Base-by-base conservation (phyloP, 1,140 invertebrate species). In the Ips nitidus region DNA sequence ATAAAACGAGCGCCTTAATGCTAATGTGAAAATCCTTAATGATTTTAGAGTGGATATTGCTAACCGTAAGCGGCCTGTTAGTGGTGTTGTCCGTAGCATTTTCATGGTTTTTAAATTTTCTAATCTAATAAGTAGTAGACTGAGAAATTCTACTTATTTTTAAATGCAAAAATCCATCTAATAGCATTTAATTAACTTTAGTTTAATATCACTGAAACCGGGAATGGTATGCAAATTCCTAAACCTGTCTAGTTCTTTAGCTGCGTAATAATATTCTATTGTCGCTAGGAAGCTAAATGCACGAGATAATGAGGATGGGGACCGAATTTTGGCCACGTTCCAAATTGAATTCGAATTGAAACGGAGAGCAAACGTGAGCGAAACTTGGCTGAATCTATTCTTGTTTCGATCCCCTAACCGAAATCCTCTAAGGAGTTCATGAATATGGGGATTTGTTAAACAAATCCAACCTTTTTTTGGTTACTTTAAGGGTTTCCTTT, bases 281-380 rank as follows among this genome's bases (percentile, higher is more conserved):
- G 40, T 41, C 56, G 7, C 56, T 5, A 5, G 7, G 1, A 41
- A 5, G 40, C 38, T 40, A 41, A 58, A 58, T 58, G 56, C 56
- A 58, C 8, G 41, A 8, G 56, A 41, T 41, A 58, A 39, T 41
- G 38, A 40, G 7, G 3, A 41, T 41, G 41, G 52, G 52, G 40
- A 58, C 56, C 56, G 4, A 58, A 58, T 40, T 58, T 58, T 58
- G 56, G 56, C 56, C 7, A 58, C 40, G 40, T 58, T 58, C 56
- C 56, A 58, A 58, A 58, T 58, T 40, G 56, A 58, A 58, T 58
- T 41, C 38, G 40, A 58, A 58, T 41, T 58, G 56, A 41, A 58
- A 6, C 41, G 38, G 52, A 36, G 40, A 58, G 7, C 37, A 8
- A 6, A 36, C 52, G 37, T 55, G 37, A 5, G 52, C 7, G 8